Evolutionary conservation across 2,888 invertebrate species (phyloP), one percentile per base, ranked within the genome.

Genomic region (Pseudanteris insignis): DNA sequence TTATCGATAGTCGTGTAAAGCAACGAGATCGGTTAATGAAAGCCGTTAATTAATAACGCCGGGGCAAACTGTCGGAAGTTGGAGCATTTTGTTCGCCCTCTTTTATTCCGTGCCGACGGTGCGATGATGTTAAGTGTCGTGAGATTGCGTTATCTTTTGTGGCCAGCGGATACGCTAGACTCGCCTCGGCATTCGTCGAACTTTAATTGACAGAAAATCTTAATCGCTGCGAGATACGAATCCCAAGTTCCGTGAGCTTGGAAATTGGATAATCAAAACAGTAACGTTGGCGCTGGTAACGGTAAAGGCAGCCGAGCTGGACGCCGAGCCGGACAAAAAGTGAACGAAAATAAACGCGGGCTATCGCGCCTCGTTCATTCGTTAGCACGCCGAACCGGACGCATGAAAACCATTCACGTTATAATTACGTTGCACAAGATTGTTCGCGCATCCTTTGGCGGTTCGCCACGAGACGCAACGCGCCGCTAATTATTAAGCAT

Each of bases 201-300:
- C 57, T 62, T 62, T 51, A 57, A 62, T 62, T 62, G 62, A 57
- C 51, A 53, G 57, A 46, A 51, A 57, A 62, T 57, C 47, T 51
- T 57, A 62, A 62, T 62, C 53, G 51, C 33, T 28, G 26, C 24
- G 47, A 51, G 61, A 62, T 62, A 62, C 61, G 37, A 41, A 55
- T 62, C 34, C 41, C 28, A 36, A 57, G 47, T 57, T 61, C 28
- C 28, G 41, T 32, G 28, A 61, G 48, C 43, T 55, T 53, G 28
- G 47, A 51, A 62, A 62, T 62, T 51, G 55, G 43, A 62, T 38
- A 57, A 57, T 62, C 47, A 57, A 62, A 62, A 57, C 28, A 43
- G 61, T 32, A 41, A 46, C 50, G 38, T 15, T 36, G 2, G 38
- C n/a, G 36, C 8, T 13, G 26, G 28, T 48, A 61, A 47, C 55